Evolutionary conservation across 2,888 invertebrate genomes (phyloP).

Genomic region (Diadromus collaris): DNA sequence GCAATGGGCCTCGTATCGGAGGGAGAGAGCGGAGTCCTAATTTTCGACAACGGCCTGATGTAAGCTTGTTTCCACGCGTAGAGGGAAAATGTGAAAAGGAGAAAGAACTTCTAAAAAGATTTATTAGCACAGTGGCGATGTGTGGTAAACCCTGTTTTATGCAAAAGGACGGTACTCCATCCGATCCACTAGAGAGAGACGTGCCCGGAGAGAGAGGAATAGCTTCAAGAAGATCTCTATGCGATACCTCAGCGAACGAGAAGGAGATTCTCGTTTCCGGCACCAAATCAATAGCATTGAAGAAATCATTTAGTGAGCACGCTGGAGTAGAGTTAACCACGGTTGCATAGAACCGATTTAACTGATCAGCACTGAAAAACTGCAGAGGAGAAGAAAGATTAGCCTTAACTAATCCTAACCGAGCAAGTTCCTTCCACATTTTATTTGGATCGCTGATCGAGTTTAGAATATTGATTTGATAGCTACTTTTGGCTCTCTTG

Average conservation of each 20-base stretch:
- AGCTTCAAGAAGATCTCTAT: too few relatives aligned
- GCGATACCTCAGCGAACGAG: too few relatives aligned
- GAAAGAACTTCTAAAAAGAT: not conserved
- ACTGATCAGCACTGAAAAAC: not conserved
- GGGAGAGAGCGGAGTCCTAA: not conserved
- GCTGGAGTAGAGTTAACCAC: not conserved
- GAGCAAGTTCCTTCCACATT: too few relatives aligned
- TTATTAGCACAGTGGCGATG: too few relatives aligned
- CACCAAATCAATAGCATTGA: not conserved
- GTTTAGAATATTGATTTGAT: not conserved
- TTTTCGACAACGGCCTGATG: not conserved
- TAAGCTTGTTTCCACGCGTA: slow-evolving; percentile 2
- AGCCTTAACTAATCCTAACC: slow-evolving; percentile 2
- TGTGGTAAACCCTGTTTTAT: too few relatives aligned
- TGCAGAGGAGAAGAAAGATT: not conserved
- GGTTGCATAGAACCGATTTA: not conserved
- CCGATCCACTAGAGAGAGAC: too few relatives aligned
- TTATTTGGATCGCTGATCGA: too few relatives aligned
- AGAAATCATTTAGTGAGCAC: not conserved
- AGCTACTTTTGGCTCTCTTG: not conserved
- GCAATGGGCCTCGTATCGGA: slow-evolving; percentile 10
- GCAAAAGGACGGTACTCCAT: too few relatives aligned
- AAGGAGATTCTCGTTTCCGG: too few relatives aligned
- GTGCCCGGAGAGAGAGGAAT: too few relatives aligned
- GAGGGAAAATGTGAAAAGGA: too few relatives aligned